phyloP scores from a whole-genome alignment of 2,888 invertebrate genomes.

The Drosophila limbata region DNA sequence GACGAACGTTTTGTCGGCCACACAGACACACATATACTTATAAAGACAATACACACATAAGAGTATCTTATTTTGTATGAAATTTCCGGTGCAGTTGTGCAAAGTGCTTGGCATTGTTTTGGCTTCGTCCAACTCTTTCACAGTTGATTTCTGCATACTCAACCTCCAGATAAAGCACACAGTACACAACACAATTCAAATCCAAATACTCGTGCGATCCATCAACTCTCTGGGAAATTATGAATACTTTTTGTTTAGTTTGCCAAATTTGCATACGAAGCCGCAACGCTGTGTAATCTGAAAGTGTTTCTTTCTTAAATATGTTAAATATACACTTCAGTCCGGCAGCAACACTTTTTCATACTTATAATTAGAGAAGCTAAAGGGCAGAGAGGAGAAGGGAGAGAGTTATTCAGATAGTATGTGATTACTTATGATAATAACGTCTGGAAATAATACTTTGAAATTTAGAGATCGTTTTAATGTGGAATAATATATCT shows the following conservation, averaged over 20 bases:
- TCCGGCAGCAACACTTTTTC: constrained; percentile 1
- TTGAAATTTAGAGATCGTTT: not conserved
- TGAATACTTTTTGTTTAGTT: constrained; percentile 32
- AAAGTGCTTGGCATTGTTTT: constrained; percentile 69
- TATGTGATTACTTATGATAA: not conserved
- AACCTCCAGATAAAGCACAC: constrained; percentile 19
- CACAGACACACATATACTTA: constrained; percentile 13
- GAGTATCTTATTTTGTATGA: constrained; percentile 27
- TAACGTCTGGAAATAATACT: not conserved
- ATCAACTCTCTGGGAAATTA: constrained; percentile 47
- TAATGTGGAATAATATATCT: not conserved
- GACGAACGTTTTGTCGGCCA: constrained; percentile 62
- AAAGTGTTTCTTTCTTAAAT: constrained; percentile 21
- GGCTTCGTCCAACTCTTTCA: constrained; percentile 49
- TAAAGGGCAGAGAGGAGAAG: not conserved
- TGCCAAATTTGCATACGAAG: constrained; percentile 49
- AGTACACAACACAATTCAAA: not conserved
- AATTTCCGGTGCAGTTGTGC: constrained; percentile 71
- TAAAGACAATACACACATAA: not conserved
- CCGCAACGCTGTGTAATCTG: constrained; percentile 16
- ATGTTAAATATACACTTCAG: constrained; percentile 17
- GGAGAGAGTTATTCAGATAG: not conserved
- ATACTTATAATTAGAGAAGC: constrained; percentile 2
- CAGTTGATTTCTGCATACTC: constrained; percentile 50
- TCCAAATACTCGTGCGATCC: constrained; percentile 5